phyloP scores from a whole-genome alignment of 2,797 vertebrate species.

The Naso thynnoides region DNA sequence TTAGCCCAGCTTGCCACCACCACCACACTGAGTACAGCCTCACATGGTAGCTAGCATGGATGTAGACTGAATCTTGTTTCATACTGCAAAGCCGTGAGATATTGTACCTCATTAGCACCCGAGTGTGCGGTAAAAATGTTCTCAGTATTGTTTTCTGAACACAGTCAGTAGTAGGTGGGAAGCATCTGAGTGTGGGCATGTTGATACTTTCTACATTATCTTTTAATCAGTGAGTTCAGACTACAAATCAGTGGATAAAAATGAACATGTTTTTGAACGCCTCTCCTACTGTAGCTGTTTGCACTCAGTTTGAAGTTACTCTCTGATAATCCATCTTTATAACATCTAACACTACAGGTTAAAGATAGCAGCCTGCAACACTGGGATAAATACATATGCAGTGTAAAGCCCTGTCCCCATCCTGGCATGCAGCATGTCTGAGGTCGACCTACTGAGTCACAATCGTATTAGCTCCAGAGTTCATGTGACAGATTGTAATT shows the following conservation, averaged over 20 bases:
- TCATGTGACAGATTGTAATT: slow-evolving; percentile 58
- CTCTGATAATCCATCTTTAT: slow-evolving; percentile 31
- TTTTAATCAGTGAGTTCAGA: slow-evolving; percentile 49
- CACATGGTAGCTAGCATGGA: neutral
- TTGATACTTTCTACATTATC: slow-evolving; percentile 33
- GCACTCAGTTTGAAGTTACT: neutral
- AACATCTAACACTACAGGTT: slow-evolving; percentile 8
- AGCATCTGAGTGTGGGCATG: slow-evolving; percentile 18
- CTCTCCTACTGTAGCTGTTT: slow-evolving; percentile 16
- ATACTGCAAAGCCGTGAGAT: slow-evolving; percentile 5
- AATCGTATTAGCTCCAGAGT: slow-evolving; percentile 30
- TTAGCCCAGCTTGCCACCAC: neutral
- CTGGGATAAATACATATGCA: slow-evolving; percentile 4
- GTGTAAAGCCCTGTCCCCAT: neutral
- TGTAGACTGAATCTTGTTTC: neutral
- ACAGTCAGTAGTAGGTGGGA: neutral
- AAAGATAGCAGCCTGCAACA: neutral
- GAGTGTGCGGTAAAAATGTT: neutral
- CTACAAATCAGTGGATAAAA: slow-evolving; percentile 46
- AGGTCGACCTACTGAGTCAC: slow-evolving; percentile 25
- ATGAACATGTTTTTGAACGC: slow-evolving; percentile 19
- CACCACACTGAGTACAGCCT: neutral
- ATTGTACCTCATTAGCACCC: slow-evolving; percentile 12
- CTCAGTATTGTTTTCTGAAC: slow-evolving; percentile 27
- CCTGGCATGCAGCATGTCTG: slow-evolving; percentile 9